phyloP scores from a whole-genome alignment of 2,888 invertebrate species.

The Cetonia aurata region DNA sequence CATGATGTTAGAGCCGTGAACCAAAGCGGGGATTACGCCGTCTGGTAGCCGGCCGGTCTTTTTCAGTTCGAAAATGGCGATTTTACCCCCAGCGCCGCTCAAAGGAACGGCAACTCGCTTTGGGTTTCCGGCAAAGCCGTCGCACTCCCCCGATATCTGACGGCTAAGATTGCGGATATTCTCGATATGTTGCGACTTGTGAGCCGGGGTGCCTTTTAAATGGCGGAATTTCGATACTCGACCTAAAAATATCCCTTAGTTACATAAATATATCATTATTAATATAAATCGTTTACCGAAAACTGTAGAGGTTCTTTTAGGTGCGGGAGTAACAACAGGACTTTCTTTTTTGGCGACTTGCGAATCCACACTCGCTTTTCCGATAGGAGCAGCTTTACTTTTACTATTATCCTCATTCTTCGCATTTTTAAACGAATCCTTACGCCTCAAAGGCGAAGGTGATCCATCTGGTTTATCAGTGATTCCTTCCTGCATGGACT shows the following conservation, averaged over 20 bases:
- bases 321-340: slow-evolving; percentile 70
- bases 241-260: slow-evolving; percentile 65
- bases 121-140: slow-evolving; percentile 92
- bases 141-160: slow-evolving; percentile 94
- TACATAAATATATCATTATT: background rate
- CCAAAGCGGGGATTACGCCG: slow-evolving; percentile 87
- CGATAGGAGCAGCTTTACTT: slow-evolving; percentile 65
- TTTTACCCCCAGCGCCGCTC: slow-evolving; percentile 90
- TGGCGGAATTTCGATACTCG: slow-evolving; percentile 94
- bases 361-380: slow-evolving; percentile 68
- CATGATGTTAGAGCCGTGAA: slow-evolving; percentile 89
- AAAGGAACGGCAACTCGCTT: slow-evolving; percentile 91
- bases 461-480: slow-evolving; percentile 76
- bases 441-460: slow-evolving; percentile 79
- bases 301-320: slow-evolving; percentile 88
- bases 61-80: slow-evolving; percentile 86
- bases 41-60: slow-evolving; percentile 83
- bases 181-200: slow-evolving; percentile 92
- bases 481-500: slow-evolving; percentile 71
- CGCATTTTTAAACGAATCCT: slow-evolving; percentile 77
- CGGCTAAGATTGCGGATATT: slow-evolving; percentile 91
- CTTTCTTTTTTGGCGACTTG: slow-evolving; percentile 64
- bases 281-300: slow-evolving; percentile 72
- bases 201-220: slow-evolving; percentile 89
- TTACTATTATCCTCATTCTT: slow-evolving; percentile 66